Evolutionary conservation across 2,888 invertebrate genomes (phyloP), one percentile per base, ranked within the genome.

Genomic region (Eupithecia pulchellata): DNA sequence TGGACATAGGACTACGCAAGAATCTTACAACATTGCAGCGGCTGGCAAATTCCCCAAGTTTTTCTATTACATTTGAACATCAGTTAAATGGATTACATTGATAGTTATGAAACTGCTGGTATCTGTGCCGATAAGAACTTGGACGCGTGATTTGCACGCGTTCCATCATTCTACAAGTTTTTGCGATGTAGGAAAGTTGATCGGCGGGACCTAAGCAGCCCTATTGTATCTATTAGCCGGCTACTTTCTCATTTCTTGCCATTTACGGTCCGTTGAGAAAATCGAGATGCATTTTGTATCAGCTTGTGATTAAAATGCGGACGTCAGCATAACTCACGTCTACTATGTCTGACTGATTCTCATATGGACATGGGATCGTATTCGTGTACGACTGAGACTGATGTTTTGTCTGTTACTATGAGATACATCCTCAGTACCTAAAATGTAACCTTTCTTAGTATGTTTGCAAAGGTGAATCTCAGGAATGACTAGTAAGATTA

Each of bases 141-240:
- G 69, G n/a, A n/a, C n/a, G n/a, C n/a, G n/a, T n/a, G n/a, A n/a
- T n/a, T 84, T 84, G 83, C 85, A 80, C 79, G 83, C 82, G 81
- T 85, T 83, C 84, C 83, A 86, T 87, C 84, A 87, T 86, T 85
- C 87, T 85, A 86, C 91, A 75, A 88, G 82, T 93, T 93, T 93
- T 93, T 93, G 84, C 86, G 69, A 73, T 77, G 80, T 82, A 91
- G 86, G 93, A 93, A 93, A 93, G 93, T 90, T 89, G 89, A 85
- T 80, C 81, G 79, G 85, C 88, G 80, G 86, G 88, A 88, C 89
- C 87, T 89, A 91, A 86, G 86, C 86, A 88, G 91, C 92, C 93
- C 93, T 93, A 94, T 94, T 94, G 93, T 93, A 93, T 93, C 92
- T 93, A 93, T 93, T 93, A 92, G 85, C 86, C 77, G 84, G 86